These are phyloP conservation scores for Drosophila antonietae DNA, from an alignment of 2,888 invertebrate species.

Conservation along the genomic window DNA sequence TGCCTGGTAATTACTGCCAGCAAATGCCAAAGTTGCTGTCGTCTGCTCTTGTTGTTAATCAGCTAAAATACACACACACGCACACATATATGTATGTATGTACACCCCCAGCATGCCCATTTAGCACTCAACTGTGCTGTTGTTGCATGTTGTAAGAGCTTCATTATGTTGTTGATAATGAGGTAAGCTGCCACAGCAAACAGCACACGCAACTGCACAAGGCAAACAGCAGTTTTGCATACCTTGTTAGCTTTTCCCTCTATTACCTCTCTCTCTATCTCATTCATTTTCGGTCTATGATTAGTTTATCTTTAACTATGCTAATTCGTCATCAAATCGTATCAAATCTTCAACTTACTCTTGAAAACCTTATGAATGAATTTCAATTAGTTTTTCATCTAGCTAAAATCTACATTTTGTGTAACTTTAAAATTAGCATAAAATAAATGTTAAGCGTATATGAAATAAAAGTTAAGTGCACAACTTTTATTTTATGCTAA, in stretches of 20 bases:
- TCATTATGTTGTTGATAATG: slow-evolving; percentile 76
- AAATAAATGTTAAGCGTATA: background rate
- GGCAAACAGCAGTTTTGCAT: slow-evolving; percentile 4
- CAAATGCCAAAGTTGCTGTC: slow-evolving; percentile 59
- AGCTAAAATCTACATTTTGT: background rate
- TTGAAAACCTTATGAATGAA: background rate
- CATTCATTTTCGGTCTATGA: background rate
- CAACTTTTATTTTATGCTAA: too few relatives aligned
- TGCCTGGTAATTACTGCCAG: slow-evolving; percentile 71
- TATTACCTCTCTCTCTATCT: background rate
- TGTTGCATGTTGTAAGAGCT: slow-evolving; percentile 46
- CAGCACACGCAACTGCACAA: slow-evolving; percentile 21
- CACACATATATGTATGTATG: background rate
- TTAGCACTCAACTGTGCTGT: slow-evolving; percentile 26
- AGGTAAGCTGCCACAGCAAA: slow-evolving; percentile 44
- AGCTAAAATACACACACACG: slow-evolving; percentile 47
- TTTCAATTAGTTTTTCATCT: background rate
- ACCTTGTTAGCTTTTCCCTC: background rate
- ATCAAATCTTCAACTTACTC: background rate
- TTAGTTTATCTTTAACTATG: background rate
- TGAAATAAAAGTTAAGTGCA: too few relatives aligned
- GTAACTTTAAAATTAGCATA: background rate
- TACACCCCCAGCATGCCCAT: slow-evolving; percentile 13
- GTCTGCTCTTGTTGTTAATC: slow-evolving; percentile 61
- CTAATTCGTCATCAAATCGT: background rate